Base-by-base conservation (phyloP, 2,888 invertebrate species). In the Poecilus cupreus region DNA sequence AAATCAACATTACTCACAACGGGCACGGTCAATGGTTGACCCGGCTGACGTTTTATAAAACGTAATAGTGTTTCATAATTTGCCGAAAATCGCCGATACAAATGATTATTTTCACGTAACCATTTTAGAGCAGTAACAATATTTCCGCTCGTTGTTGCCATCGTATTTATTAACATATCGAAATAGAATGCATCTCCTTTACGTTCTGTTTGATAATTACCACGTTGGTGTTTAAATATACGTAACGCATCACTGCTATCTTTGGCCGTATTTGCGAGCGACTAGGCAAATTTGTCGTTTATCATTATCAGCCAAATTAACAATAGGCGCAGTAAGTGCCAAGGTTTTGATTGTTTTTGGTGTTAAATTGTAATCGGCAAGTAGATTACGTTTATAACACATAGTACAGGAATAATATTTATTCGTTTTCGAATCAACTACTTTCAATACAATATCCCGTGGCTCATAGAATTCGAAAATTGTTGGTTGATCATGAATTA, bases 11-110 rank as follows among this genome's bases (percentile, higher is more conserved):
- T 2, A 2, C 22, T 24, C 11, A 64, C 11, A 10, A 64, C 24
- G 1, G 24, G 24, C 64, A 20, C n/a, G 22, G 24, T 24, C n/a
- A n/a, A n/a, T n/a, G n/a, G n/a, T n/a, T n/a, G n/a, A n/a, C n/a
- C n/a, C n/a, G n/a, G n/a, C n/a, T 20, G 22, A 1, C 64, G 64
- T 64, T 13, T 24, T n/a, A 26, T 10, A 4, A 26, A 64, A 20
- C 64, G 22, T 10, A 64, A 5, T 11, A 64, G 10, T n/a, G 64
- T 64, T 24, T 64, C 64, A 22, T 64, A 64, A 22, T 64, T 64
- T 10, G 64, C 24, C 13, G 64, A 20, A 10, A 64, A 64, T 3
- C 6, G 20, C 11, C 24, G 6, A 22, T 64, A 64, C 24, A 64
- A 22, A 22, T 20, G 64, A n/a, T 64, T 64, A 22, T 64, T n/a